Evolutionary conservation across 2,797 vertebrate species (phyloP), one percentile per base, ranked within the genome.

Genomic region (Netta rufina): DNA sequence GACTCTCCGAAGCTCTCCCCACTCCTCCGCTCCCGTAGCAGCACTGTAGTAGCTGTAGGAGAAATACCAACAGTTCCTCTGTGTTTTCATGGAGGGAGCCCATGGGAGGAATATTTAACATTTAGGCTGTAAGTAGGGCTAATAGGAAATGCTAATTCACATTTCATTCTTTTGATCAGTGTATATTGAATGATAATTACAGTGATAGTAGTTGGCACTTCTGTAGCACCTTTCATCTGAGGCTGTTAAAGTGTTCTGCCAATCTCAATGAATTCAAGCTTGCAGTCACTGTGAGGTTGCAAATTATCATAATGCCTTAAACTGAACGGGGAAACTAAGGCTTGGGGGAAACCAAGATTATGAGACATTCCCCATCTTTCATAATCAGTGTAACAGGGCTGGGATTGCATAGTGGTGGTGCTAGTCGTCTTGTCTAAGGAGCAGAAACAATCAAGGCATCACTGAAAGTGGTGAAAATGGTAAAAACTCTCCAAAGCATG

Each of bases 121-220:
- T 94, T 85, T 76, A 91, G 92, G 87, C 95, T 91, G 76, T 91
- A 84, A 92, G 89, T 79, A 83, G 90, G 87, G 90, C 92, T 97
- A 96, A 97, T 95, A 95, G 93, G 94, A 97, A 94, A 96, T 97
- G 96, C 93, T 97, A 95, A 95, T 97, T 95, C 95, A 32, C 92
- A 81, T 97, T 96, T 96, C 91, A 92, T 95, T 95, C 95, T 97
- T 96, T 96, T 95, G 96, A 97, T 97, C 95, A 87, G 89, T 51
- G 84, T 95, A 53, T 95, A 84, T 92, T 93, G 96, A 96, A 95
- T 95, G 94, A 93, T 96, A 93, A 96, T 96, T 94, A 94, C 82
- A 81, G 84, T 78, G 95, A 95, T 93, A 93, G 85, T 70, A 41
- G 84, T 94, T 96, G 97, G 94, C 94, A 93, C 92, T 97, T 93